Conservation (phyloP, 2,888 invertebrate species). For the Leucophora obtusa region DNA sequence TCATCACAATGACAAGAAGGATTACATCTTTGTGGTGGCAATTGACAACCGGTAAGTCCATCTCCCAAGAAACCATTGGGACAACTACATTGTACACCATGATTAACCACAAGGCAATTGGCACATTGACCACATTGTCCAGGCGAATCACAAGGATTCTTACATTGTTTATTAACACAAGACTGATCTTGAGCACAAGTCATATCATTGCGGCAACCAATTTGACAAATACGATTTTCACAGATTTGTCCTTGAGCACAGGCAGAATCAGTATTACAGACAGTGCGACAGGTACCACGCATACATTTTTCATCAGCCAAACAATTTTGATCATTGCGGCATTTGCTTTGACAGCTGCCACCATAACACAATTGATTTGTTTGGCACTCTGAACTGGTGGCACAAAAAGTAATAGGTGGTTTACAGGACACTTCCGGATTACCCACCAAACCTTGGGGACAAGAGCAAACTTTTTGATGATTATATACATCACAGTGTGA, state of each 20-base stretch:
- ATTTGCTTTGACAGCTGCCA: constrained; percentile 87
- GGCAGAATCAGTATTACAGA: constrained; percentile 91
- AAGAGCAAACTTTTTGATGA: constrained; percentile 87
- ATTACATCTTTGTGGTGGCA: constrained; percentile 86
- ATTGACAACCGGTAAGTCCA: constrained; percentile 87
- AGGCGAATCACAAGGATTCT: constrained; percentile 86
- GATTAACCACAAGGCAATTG: constrained; percentile 89
- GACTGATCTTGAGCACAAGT: constrained; percentile 87
- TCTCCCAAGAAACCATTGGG: constrained; percentile 89
- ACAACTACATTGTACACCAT: constrained; percentile 92
- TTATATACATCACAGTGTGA: constrained; percentile 85
- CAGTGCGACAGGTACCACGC: constrained; percentile 88
- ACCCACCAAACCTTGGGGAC: constrained; percentile 85
- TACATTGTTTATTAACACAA: constrained; percentile 90
- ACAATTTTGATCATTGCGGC: constrained; percentile 89
- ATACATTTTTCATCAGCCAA: constrained; percentile 92
- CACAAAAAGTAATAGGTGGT: constrained; percentile 83
- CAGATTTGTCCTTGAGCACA: constrained; percentile 91
- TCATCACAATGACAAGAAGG: constrained; percentile 89
- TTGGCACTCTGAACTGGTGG: constrained; percentile 84
- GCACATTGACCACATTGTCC: constrained; percentile 91
- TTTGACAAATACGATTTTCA: constrained; percentile 90
- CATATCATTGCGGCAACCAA: constrained; percentile 91
- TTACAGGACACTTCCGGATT: constrained; percentile 87
- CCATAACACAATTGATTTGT: constrained; percentile 87